Conservation (phyloP, 2,113 vertebrate species). For the Acanthisitta chloris region DNA sequence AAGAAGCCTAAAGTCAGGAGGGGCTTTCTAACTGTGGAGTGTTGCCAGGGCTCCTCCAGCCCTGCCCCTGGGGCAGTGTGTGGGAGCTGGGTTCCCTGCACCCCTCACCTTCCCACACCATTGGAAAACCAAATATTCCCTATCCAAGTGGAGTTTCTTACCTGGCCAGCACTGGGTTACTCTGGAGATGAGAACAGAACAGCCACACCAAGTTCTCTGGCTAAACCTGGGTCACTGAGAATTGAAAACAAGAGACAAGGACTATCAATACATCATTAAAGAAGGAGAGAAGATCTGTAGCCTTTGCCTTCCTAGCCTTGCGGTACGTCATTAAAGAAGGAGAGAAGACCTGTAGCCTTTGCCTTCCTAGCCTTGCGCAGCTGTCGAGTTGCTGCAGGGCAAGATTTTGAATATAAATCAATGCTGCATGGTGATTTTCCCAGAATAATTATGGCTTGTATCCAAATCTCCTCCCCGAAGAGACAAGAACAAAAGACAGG, state of each 20-base stretch:
- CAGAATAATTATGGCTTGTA: neutral
- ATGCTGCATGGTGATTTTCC: neutral
- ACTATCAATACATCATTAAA: neutral
- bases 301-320: neutral
- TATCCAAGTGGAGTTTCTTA: neutral
- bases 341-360: neutral
- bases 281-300: neutral
- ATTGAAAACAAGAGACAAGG: neutral
- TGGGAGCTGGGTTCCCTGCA: accelerated
- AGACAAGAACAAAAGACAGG: neutral
- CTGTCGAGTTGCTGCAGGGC: neutral
- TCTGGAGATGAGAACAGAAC: neutral
- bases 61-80: neutral
- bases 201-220: neutral
- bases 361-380: neutral
- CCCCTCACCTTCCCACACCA: accelerated
- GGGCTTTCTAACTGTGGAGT: neutral
- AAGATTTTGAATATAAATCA: constrained; percentile 4
- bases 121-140: neutral
- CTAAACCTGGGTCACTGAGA: neutral
- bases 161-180: neutral
- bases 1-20: neutral
- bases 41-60: neutral
- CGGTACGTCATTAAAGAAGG: neutral
- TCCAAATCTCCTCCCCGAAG: neutral